Percentiles rank a stretch among this genome's conserved stretches.
Conservation (phyloP, 2,113 vertebrate species). For the Cynopterus brachyotis region DNA sequence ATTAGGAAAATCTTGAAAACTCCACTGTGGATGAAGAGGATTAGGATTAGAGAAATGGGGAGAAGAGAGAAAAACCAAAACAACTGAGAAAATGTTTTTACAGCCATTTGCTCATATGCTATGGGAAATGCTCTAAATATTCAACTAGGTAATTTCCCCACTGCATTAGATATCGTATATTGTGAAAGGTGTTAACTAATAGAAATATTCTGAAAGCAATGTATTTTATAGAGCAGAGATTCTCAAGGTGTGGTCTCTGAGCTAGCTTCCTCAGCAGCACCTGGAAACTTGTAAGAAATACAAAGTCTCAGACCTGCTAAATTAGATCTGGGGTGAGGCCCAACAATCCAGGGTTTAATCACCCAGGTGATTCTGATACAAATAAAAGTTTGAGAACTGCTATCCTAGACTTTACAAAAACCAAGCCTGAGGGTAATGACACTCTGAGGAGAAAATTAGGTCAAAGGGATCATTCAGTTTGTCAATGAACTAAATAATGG, state of each 20-base stretch:
- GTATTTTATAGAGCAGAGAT: background rate
- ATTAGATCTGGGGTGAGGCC: rapidly evolving
- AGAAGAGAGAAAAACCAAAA: background rate
- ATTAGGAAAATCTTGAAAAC: background rate
- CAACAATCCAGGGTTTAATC: background rate
- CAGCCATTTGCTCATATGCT: background rate
- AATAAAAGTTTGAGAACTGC: background rate
- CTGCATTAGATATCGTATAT: background rate
- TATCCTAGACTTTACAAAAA: background rate
- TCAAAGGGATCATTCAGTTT: background rate
- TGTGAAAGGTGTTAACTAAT: background rate
- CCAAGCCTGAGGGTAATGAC: background rate
- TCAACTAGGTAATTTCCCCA: background rate
- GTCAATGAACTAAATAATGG: background rate
- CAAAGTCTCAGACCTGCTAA: background rate
- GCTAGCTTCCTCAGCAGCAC: background rate
- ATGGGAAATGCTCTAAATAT: background rate
- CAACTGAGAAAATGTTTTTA: background rate
- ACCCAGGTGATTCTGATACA: background rate
- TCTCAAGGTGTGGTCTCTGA: background rate
- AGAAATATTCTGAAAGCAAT: background rate
- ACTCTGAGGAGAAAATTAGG: background rate
- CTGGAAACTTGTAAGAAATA: background rate
- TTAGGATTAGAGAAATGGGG: background rate
- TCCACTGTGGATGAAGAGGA: background rate